A percentile compares a stretch with the other conserved stretches of the same genome.
These are phyloP conservation scores for Agrotis segetum DNA, from an alignment of 2,888 invertebrate species.

Conservation along the genomic window DNA sequence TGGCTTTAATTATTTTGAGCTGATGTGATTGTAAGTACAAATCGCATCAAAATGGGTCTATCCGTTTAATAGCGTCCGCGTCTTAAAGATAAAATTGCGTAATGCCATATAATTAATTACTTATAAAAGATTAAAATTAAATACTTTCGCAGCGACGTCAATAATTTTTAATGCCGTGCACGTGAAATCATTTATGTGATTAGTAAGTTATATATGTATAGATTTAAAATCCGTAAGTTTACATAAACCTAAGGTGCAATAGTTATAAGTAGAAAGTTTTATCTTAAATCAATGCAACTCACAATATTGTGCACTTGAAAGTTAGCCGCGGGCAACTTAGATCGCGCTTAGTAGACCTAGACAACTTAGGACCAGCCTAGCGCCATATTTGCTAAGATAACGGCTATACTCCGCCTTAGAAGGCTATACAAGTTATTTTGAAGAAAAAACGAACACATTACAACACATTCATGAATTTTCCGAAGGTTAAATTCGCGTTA, in stretches of 20 bases:
- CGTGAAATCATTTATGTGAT: neutral
- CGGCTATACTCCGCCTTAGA: conserved; percentile 62
- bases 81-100: neutral
- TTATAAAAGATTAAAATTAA: conserved; percentile 12
- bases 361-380: conserved; percentile 47
- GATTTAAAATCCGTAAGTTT: neutral
- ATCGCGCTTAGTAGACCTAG: conserved; percentile 47
- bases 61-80: neutral
- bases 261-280: conserved; percentile 60
- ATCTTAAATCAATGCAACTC: conserved; percentile 53
- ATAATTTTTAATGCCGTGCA: neutral
- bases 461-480: conserved; percentile 32
- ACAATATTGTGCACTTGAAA: conserved; percentile 61
- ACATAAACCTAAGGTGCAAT: conserved; percentile 12
- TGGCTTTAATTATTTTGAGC: neutral
- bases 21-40: neutral
- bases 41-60: neutral
- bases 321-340: conserved; percentile 58
- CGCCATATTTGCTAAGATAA: conserved; percentile 66
- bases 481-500: conserved; percentile 32
- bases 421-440: conserved; percentile 54
- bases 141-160: neutral
- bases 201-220: neutral
- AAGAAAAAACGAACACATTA: conserved; percentile 55
- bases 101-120: neutral